Evolutionary conservation across 2,113 vertebrate genomes (phyloP), one percentile per base, ranked within the genome.

Genomic region (Equus przewalskii): DNA sequence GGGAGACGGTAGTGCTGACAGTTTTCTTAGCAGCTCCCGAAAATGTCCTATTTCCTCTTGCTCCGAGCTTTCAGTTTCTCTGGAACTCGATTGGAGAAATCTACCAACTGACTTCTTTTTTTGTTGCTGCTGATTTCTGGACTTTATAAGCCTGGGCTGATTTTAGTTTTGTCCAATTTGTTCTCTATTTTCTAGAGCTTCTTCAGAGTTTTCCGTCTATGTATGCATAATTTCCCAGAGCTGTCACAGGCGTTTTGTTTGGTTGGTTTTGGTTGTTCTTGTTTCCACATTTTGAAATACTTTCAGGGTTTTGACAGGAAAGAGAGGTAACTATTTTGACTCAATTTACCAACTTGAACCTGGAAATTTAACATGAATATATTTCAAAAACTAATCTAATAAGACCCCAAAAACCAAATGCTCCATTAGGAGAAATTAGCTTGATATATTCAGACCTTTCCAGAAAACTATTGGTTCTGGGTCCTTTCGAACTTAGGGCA

Each of bases 401-500:
- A 95, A 18, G n/a, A 21, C 41, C 33, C 41, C 41, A 7, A 24
- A 92, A 91, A 90, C 44, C 49, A 94, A 94, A 84, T 90, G 51
- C 24, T 80, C 82, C 51, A 94, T 96, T 95, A 95, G 33, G 30
- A 88, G 24, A n/a, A 96, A 96, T 97, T 96, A 90, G 81, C 46
- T 65, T 96, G 54, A 85, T 91, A 72, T 75, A 92, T 36, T 95
- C 78, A 96, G 58, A 89, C 18, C 67, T 70, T 97, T 92, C 24
- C 36, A 89, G 89, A 97, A 97, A 95, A 88, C 80, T 46, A 16
- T 82, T 91, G 24, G 33, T 14, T 89, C 69, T 76, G 85, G 83
- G 26, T 72, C 41, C 54, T 96, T 98, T 97, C 96, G 76, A 96
- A 96, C 82, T 88, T 90, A 75, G 58, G 49, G 33, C 21, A 93